These are phyloP conservation scores for Peromyscus californicus DNA, from an alignment of 2,113 vertebrate species.

Conservation along the genomic window DNA sequence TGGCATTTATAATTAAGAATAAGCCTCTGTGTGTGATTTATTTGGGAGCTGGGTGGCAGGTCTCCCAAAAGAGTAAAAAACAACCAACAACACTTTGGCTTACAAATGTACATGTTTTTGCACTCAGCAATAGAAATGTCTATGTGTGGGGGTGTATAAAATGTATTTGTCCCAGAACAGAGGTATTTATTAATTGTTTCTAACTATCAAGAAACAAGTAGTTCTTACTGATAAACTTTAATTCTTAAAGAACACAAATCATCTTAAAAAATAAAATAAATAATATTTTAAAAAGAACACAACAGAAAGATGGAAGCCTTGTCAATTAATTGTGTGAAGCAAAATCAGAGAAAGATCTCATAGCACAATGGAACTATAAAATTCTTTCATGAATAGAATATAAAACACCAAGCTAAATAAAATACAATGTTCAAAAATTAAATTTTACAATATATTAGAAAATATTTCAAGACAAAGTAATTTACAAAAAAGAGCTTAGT, in stretches of 20 bases:
- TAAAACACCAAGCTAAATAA: background rate
- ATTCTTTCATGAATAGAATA: background rate
- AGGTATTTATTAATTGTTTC: constrained; percentile 33
- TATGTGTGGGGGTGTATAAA: background rate
- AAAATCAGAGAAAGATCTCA: background rate
- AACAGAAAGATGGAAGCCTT: background rate
- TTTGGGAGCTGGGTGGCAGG: too few relatives aligned
- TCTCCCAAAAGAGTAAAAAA: too few relatives aligned
- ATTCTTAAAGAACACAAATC: constrained; percentile 18
- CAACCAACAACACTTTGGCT: background rate
- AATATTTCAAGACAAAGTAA: background rate
- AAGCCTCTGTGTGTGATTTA: too few relatives aligned
- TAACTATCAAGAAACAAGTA: constrained; percentile 16
- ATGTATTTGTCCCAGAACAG: background rate
- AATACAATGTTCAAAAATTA: constrained; percentile 43
- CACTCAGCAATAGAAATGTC: background rate
- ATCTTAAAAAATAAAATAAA: background rate
- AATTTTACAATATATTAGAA: background rate
- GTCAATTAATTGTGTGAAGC: background rate
- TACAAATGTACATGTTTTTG: background rate
- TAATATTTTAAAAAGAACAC: background rate
- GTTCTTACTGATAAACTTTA: constrained; percentile 8
- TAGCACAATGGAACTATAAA: background rate
- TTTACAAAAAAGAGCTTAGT: background rate
- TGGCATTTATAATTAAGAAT: too few relatives aligned